Conservation (phyloP, 2,113 vertebrate genomes). For the Psettodes erumei region DNA sequence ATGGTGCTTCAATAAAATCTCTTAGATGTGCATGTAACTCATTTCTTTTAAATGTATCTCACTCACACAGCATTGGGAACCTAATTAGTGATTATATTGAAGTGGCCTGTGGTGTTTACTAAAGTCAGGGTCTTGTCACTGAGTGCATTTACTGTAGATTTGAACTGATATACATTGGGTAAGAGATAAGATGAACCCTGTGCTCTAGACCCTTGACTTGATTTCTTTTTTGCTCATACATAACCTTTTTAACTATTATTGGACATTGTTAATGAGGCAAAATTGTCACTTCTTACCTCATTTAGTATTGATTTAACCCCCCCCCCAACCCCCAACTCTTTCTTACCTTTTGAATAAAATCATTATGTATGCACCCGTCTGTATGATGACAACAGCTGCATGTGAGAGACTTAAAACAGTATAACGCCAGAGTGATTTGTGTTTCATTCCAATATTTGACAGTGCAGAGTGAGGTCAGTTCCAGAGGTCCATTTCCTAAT, state of each 20-base stretch:
- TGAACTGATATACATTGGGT: constrained; percentile 43
- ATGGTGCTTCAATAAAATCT: neutral
- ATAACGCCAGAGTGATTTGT: neutral
- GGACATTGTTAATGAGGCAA: neutral
- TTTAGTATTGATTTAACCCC: neutral
- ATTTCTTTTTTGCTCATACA: neutral
- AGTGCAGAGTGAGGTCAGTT: constrained; percentile 38
- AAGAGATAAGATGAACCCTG: constrained; percentile 58
- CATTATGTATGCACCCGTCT: neutral
- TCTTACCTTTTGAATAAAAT: constrained; percentile 17
- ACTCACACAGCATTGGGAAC: neutral
- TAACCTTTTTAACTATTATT: neutral
- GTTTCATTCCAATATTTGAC: constrained; percentile 25
- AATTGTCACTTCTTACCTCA: neutral
- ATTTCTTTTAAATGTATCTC: neutral
- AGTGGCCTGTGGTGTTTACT: constrained; percentile 61
- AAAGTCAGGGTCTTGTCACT: constrained; percentile 41
- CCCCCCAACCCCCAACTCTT: neutral
- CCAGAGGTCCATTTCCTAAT: constrained; percentile 68
- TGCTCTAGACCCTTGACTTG: constrained; percentile 24
- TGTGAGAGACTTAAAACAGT: neutral
- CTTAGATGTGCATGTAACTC: neutral
- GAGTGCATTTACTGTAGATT: constrained; percentile 59
- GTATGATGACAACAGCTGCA: neutral
- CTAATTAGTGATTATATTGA: neutral